A percentile compares a stretch with the other conserved stretches of the same genome.
phyloP scores from a whole-genome alignment of 2,113 vertebrate species.

The Cavia porcellus region DNA sequence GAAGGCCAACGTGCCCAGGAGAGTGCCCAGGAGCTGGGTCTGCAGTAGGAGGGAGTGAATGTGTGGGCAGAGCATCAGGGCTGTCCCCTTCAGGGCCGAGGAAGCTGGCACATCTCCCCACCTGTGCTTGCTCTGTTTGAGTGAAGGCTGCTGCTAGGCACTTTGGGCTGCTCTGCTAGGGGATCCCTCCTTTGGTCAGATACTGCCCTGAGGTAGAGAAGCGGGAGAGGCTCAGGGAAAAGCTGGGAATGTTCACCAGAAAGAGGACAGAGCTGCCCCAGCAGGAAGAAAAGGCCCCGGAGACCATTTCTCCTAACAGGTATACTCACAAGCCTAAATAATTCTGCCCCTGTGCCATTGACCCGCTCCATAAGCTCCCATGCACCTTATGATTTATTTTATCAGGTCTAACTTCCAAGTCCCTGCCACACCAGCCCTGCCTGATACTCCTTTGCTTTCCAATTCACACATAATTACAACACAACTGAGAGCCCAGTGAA shows the following conservation, averaged over 20 bases:
- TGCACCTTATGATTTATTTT: neutral
- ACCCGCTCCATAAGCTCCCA: neutral
- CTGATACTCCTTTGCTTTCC: neutral
- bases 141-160: neutral
- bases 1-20: neutral
- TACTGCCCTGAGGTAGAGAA: neutral
- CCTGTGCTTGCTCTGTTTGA: neutral
- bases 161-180: neutral
- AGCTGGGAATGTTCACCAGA: neutral
- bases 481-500: neutral
- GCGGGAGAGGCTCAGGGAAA: neutral
- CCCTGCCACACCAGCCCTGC: neutral
- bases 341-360: neutral
- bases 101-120: neutral
- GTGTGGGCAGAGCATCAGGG: neutral
- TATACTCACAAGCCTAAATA: neutral
- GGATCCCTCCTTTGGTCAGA: neutral
- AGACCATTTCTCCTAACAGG: neutral
- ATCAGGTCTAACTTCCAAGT: neutral
- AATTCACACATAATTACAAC: neutral
- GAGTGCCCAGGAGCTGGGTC: neutral
- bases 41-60: neutral
- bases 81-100: neutral
- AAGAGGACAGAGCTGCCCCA: neutral
- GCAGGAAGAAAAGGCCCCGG: neutral